phyloP scores from a whole-genome alignment of 30 jellyfish, hydroid and myxozoan species.

The Cassiopea andromeda region DNA sequence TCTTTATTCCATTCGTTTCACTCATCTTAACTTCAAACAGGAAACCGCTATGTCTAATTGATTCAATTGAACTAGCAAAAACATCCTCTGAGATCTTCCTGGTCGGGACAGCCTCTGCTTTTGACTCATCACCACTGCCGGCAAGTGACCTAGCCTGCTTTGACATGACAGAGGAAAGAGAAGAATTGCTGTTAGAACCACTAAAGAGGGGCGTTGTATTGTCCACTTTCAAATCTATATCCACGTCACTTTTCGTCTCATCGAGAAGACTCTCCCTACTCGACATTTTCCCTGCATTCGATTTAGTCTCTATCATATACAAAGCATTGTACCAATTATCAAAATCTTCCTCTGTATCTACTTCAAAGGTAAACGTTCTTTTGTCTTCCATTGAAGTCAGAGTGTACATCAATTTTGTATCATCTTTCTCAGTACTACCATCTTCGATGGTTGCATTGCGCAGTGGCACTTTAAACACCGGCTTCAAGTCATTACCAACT shows the following conservation, averaged over 20 bases:
- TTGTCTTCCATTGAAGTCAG: conserved; percentile 88
- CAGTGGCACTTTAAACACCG: conserved; percentile 90
- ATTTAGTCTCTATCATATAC: conserved; percentile 54
- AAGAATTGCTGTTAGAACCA: conserved; percentile 57
- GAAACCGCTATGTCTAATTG: conserved; percentile 58
- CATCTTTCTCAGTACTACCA: conserved; percentile 38
- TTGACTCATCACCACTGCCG: conserved; percentile 62
- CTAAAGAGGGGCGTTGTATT: conserved; percentile 8
- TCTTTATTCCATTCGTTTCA: conserved; percentile 46
- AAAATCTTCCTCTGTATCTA: conserved; percentile 74
- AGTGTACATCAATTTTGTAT: conserved; percentile 27
- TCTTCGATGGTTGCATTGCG: conserved; percentile 94
- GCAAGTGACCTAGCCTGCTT: conserved; percentile 51
- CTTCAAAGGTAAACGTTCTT: conserved; percentile 45
- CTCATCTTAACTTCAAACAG: conserved; percentile 68
- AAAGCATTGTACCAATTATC: conserved; percentile 89
- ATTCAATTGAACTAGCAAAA: conserved; percentile 42
- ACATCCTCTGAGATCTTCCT: conserved; percentile 68
- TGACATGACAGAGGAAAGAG: conserved; percentile 56
- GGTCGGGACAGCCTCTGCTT: conserved; percentile 10
- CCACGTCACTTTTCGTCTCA: conserved; percentile 55
- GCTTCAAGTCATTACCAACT: conserved; percentile 70
- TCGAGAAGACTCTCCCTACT: conserved; percentile 77
- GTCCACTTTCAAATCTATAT: conserved; percentile 22
- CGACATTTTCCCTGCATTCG: conserved; percentile 51